Conservation (phyloP, 2,113 vertebrate genomes). For the Eidolon helvum region DNA sequence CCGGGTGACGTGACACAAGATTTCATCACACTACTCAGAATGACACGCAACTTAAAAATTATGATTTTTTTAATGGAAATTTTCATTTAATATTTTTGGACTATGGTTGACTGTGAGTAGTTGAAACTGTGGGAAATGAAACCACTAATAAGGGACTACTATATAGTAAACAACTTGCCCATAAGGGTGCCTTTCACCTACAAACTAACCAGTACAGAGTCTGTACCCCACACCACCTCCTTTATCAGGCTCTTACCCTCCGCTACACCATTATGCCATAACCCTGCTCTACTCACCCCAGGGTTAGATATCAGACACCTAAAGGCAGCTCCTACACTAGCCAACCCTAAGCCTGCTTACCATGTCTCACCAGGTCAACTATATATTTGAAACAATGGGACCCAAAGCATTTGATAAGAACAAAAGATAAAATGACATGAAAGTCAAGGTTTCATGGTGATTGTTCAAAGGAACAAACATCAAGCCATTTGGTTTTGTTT, state of each 20-base stretch:
- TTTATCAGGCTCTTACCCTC: background rate
- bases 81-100: background rate
- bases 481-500: background rate
- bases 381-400: background rate
- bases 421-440: background rate
- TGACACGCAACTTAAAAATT: background rate
- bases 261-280: background rate
- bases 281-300: background rate
- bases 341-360: background rate
- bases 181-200: background rate
- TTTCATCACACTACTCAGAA: background rate
- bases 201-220: background rate
- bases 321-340: background rate
- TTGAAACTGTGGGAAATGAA: background rate
- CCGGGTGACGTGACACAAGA: background rate
- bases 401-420: background rate
- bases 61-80: background rate
- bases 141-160: no score
- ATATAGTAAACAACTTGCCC: background rate
- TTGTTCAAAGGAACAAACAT: background rate
- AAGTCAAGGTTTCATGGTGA: background rate
- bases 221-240: fast-evolving
- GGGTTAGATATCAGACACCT: background rate
- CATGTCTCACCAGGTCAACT: background rate
- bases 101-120: background rate